Conservation (phyloP, 1,140 invertebrate species). For the Drosophila neocordata region DNA sequence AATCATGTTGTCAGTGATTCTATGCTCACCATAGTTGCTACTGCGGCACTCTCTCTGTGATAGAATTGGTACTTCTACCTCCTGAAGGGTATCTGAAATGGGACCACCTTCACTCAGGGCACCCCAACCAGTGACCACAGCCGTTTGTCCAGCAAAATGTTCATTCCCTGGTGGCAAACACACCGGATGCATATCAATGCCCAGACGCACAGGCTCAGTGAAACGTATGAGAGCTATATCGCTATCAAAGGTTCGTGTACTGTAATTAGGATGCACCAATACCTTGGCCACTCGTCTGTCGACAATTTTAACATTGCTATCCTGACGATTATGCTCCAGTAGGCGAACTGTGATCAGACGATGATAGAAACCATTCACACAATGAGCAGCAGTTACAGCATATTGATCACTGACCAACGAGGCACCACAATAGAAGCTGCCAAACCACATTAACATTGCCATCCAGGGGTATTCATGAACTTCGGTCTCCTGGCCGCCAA, state of each 20-base stretch:
- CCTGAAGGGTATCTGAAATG: slow-evolving; percentile 84
- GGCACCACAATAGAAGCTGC: slow-evolving; percentile 88
- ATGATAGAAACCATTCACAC: slow-evolving; percentile 88
- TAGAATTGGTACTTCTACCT: slow-evolving; percentile 89
- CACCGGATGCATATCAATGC: slow-evolving; percentile 87
- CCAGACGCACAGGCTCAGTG: slow-evolving; percentile 84
- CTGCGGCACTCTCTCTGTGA: slow-evolving; percentile 88
- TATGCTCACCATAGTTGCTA: slow-evolving; percentile 86
- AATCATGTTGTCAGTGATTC: slow-evolving; percentile 93
- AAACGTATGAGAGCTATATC: slow-evolving; percentile 91
- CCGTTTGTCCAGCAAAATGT: slow-evolving; percentile 84
- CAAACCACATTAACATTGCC: slow-evolving; percentile 85
- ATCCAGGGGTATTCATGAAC: slow-evolving; percentile 89
- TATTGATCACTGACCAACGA: slow-evolving; percentile 86
- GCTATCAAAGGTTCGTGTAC: slow-evolving; percentile 87
- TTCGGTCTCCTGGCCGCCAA: slow-evolving; percentile 87
- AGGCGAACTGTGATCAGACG: slow-evolving; percentile 88
- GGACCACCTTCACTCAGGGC: slow-evolving; percentile 84
- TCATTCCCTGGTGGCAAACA: slow-evolving; percentile 87
- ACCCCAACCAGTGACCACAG: slow-evolving; percentile 88
- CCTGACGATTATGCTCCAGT: slow-evolving; percentile 89
- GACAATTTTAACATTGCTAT: slow-evolving; percentile 66
- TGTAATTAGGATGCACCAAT: slow-evolving; percentile 68
- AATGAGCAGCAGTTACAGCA: slow-evolving; percentile 88
- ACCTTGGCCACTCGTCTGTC: slow-evolving; percentile 82